Evolutionary conservation across 1,140 invertebrate genomes (phyloP).

Genomic region (Zaprionus camerounensis): DNA sequence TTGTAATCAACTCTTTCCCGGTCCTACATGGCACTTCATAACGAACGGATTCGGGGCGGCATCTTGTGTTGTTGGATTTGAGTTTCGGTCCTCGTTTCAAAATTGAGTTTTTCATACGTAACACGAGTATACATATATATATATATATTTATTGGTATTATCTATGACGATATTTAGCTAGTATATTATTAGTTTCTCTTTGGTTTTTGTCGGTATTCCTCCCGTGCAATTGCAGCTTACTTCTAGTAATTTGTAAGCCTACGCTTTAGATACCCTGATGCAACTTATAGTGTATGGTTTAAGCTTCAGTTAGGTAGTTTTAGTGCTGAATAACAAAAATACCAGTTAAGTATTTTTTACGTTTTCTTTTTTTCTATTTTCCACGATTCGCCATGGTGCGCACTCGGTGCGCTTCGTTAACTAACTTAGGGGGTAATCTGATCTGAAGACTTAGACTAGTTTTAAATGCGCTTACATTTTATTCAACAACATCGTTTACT

Average conservation of each 20-base stretch:
- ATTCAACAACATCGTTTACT: conserved; percentile 13
- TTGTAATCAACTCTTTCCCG: conserved; percentile 14
- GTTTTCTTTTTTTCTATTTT: neutral
- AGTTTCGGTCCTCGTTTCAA: conserved; percentile 9
- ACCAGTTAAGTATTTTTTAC: conserved; percentile 29
- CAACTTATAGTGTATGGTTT: conserved; percentile 41
- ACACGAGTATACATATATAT: conserved; percentile 3
- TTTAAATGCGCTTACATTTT: conserved; percentile 72
- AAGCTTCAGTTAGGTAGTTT: conserved; percentile 26
- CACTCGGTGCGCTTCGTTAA: conserved; percentile 22
- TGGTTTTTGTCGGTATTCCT: conserved; percentile 20
- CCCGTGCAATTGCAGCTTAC: conserved; percentile 38
- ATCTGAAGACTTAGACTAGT: conserved; percentile 45
- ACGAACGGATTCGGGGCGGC: conserved; percentile 36
- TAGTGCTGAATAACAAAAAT: conserved; percentile 23
- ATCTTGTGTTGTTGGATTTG: conserved; percentile 1
- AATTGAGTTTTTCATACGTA: conserved; percentile 1
- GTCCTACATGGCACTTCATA: conserved; percentile 27
- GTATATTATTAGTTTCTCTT: conserved; percentile 19
- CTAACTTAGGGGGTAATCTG: conserved; percentile 1
- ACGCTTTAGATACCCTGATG: conserved; percentile 70
- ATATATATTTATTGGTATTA: neutral
- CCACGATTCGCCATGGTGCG: neutral
- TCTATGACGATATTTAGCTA: conserved; percentile 16
- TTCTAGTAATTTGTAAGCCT: conserved; percentile 62